Evolutionary conservation across 2,888 invertebrate species (phyloP).

Genomic region (Boloria selene): DNA sequence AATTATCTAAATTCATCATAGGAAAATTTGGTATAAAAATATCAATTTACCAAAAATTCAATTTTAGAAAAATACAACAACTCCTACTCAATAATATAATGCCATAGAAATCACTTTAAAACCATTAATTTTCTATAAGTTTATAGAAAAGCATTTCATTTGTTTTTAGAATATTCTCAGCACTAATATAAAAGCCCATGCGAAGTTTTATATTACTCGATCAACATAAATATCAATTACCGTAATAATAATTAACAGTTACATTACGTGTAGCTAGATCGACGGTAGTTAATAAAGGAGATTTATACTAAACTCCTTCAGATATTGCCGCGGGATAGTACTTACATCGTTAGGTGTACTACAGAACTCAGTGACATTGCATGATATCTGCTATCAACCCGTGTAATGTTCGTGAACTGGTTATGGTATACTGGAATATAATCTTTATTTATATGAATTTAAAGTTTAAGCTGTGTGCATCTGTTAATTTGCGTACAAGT

Average conservation of each 20-base stretch:
- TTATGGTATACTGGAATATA: constrained; percentile 40
- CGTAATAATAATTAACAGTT: too few species aligned
- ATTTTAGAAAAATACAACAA: too few species aligned
- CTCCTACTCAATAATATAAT: too few species aligned
- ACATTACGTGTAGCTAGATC: constrained; percentile 11
- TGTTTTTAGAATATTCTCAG: too few species aligned
- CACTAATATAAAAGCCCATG: not conserved
- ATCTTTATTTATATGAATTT: constrained; percentile 45
- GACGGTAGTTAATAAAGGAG: constrained; percentile 28
- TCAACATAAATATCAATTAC: constrained; percentile 2
- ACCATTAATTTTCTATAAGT: too few species aligned
- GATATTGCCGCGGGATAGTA: constrained; percentile 42
- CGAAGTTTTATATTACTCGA: not conserved
- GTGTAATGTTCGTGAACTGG: constrained; percentile 30
- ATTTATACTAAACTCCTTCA: constrained; percentile 38
- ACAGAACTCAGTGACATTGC: constrained; percentile 60
- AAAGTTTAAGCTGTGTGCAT: constrained; percentile 47
- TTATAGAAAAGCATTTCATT: too few species aligned
- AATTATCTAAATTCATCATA: too few species aligned
- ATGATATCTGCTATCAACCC: constrained; percentile 67
- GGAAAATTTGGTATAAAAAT: too few species aligned
- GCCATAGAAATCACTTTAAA: too few species aligned
- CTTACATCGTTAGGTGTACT: constrained; percentile 48
- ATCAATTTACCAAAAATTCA: too few species aligned
- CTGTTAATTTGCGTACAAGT: constrained; percentile 60